Percentiles rank a stretch among this genome's conserved stretches.
Evolutionary conservation across 2,113 vertebrate genomes (phyloP).

Genomic region (Myotis yumanensis): DNA sequence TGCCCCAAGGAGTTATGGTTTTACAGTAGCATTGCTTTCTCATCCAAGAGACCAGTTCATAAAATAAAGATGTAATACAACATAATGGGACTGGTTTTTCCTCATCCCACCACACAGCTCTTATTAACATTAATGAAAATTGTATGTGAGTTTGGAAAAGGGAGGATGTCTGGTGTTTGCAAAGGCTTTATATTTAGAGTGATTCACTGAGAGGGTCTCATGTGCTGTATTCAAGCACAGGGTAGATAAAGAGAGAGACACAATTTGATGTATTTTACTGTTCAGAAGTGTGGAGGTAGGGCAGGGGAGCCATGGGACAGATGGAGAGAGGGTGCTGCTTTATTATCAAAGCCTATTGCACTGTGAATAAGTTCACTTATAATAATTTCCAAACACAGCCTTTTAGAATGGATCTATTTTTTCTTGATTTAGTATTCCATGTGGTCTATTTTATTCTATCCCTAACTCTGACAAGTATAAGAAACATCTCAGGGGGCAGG

Average conservation of each 20-base stretch:
- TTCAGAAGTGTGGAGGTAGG: neutral
- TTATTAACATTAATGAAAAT: conserved; percentile 65
- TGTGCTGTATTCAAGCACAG: conserved; percentile 53
- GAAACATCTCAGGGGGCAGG: neutral
- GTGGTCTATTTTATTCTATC: neutral
- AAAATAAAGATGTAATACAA: conserved; percentile 74
- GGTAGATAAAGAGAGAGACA: conserved; percentile 41
- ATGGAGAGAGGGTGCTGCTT: neutral
- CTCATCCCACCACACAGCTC: conserved; percentile 24
- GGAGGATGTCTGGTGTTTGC: conserved; percentile 22
- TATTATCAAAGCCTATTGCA: neutral
- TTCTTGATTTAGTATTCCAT: conserved; percentile 36
- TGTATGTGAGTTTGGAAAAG: conserved; percentile 37
- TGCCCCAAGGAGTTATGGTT: conserved; percentile 67
- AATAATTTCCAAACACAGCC: conserved; percentile 42
- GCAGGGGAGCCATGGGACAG: neutral
- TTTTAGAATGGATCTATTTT: conserved; percentile 42
- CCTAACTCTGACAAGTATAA: conserved; percentile 23
- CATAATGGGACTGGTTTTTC: conserved; percentile 56
- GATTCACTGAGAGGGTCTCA: conserved; percentile 15
- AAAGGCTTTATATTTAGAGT: conserved; percentile 52
- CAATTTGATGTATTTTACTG: conserved; percentile 68
- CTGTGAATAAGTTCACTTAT: conserved; percentile 27
- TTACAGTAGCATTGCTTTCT: conserved; percentile 64
- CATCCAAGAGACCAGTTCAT: conserved; percentile 69